Conservation (phyloP, 2,888 invertebrate genomes). For the Erebia ligea region DNA sequence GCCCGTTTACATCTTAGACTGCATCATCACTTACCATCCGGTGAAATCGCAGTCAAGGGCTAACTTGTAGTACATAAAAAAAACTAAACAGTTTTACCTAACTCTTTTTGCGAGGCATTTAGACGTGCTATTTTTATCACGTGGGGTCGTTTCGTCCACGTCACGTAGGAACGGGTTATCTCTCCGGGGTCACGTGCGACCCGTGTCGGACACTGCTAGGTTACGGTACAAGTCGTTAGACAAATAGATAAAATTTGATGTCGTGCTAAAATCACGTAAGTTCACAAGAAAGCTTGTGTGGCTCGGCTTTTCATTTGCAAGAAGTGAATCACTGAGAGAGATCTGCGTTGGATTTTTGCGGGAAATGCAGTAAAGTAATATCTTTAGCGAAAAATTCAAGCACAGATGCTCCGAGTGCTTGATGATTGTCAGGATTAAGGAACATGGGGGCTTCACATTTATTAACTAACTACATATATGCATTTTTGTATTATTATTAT, state of each 20-base stretch:
- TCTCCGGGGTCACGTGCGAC: conserved; percentile 47
- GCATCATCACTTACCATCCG: no score
- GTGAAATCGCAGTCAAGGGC: no score
- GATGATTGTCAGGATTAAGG: no score
- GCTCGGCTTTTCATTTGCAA: conserved; percentile 1
- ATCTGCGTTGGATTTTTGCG: neutral
- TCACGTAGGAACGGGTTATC: conserved; percentile 53
- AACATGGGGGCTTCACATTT: no score
- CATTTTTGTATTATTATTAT: no score
- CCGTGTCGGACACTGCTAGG: conserved; percentile 37
- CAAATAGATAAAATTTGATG: conserved; percentile 36
- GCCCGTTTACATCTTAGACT: no score
- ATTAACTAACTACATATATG: no score
- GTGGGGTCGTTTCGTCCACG: conserved; percentile 47
- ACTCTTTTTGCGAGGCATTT: conserved; percentile 20
- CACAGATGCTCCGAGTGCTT: no score
- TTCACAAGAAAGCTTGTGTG: conserved; percentile 6
- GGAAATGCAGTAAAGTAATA: neutral
- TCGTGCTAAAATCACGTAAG: conserved; percentile 32
- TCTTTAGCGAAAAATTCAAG: neutral
- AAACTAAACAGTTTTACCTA: conserved; percentile 2
- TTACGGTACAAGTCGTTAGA: conserved; percentile 39
- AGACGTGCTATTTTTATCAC: conserved; percentile 49
- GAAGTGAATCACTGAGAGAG: neutral
- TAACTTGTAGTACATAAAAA: no score